These are phyloP conservation scores for Dicranocentrus wangi DNA, from an alignment of 2,888 invertebrate genomes.

Conservation along the genomic window DNA sequence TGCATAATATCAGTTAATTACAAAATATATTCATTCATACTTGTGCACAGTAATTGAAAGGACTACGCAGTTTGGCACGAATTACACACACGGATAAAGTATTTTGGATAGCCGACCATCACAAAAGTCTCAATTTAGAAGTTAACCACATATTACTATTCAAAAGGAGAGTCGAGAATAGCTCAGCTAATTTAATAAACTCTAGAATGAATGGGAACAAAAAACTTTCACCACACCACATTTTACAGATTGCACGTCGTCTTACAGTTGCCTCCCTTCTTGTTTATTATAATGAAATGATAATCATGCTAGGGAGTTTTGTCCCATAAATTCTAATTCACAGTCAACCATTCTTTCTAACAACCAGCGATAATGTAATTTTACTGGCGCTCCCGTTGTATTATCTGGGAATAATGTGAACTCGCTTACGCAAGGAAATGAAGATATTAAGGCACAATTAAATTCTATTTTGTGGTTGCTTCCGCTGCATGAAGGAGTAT, in stretches of 20 bases:
- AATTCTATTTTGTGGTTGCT: slow-evolving; percentile 20
- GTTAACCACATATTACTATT: no score
- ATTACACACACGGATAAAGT: no score
- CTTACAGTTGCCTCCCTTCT: slow-evolving; percentile 39
- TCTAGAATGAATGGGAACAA: neutral
- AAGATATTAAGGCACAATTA: slow-evolving; percentile 38
- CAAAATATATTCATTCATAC: no score
- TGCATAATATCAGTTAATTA: no score
- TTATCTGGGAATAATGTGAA: neutral
- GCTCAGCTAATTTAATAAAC: neutral
- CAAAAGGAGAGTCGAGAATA: no score
- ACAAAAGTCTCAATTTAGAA: no score
- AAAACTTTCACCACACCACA: slow-evolving; percentile 9
- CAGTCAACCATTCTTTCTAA: slow-evolving; percentile 27
- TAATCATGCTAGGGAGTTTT: slow-evolving; percentile 43
- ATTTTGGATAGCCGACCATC: no score
- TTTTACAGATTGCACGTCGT: slow-evolving; percentile 6
- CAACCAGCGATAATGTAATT: slow-evolving; percentile 29
- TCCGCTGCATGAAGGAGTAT: neutral
- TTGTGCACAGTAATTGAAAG: no score
- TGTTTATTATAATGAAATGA: slow-evolving; percentile 62
- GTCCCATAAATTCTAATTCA: slow-evolving; percentile 50
- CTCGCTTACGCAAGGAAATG: neutral
- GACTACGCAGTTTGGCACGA: no score
- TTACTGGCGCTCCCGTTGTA: neutral